Evolutionary conservation across 2,888 invertebrate genomes (phyloP).

Genomic region (Embidobia sp.): DNA sequence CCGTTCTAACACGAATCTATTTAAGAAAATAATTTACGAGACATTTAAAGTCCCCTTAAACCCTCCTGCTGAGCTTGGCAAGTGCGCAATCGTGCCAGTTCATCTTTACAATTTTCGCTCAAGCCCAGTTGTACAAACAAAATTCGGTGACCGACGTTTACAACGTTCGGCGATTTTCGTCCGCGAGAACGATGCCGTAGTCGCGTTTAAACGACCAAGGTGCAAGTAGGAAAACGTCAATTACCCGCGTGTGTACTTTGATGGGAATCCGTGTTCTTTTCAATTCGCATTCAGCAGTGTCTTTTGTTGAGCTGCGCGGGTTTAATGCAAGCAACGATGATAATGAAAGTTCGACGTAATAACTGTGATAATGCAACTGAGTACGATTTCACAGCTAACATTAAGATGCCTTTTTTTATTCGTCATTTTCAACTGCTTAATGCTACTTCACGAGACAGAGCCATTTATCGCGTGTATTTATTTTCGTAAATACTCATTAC

Average conservation of each 20-base stretch:
- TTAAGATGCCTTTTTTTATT: constrained; percentile 49
- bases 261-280: constrained; percentile 52
- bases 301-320: constrained; percentile 48
- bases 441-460: constrained; percentile 19
- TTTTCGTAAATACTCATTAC: constrained; percentile 45
- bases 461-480: constrained; percentile 56
- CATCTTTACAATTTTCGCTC: constrained; percentile 25
- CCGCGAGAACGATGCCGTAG: neutral
- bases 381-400: constrained; percentile 54
- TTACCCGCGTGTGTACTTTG: constrained; percentile 44
- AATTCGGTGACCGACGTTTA: constrained; percentile 2
- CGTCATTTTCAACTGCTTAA: constrained; percentile 50
- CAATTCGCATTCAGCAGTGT: constrained; percentile 57
- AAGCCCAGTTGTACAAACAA: constrained; percentile 1
- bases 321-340: constrained; percentile 57
- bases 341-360: constrained; percentile 60
- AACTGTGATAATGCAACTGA: constrained; percentile 49
- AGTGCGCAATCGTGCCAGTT: constrained; percentile 24
- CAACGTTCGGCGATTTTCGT: constrained; percentile 34
- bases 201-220: constrained; percentile 23
- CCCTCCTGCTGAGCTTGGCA: constrained; percentile 53
- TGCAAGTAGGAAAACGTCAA: constrained; percentile 54
- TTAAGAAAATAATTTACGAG: constrained; percentile 61
- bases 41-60: constrained; percentile 61
- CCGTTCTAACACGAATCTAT: constrained; percentile 51